These are phyloP conservation scores for Isichthys henryi DNA, from an alignment of 2,113 vertebrate genomes.

Conservation along the genomic window DNA sequence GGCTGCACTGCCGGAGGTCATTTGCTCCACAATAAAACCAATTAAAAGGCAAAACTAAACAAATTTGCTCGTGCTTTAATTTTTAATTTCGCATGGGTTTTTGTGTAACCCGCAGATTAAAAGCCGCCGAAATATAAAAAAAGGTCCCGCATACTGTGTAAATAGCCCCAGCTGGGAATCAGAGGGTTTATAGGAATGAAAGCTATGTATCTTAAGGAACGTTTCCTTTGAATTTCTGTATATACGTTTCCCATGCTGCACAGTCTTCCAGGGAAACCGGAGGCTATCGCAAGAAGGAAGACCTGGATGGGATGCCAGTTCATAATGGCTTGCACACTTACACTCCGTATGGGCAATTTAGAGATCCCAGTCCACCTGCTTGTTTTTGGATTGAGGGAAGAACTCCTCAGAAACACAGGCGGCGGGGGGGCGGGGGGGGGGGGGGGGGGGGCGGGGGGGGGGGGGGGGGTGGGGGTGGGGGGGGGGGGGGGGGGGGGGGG, in stretches of 20 bases:
- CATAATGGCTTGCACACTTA: neutral
- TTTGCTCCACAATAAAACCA: neutral
- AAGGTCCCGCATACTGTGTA: neutral
- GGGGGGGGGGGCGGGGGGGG: too few relatives aligned
- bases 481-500: too few relatives aligned
- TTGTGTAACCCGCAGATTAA: neutral
- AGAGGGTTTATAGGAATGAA: neutral
- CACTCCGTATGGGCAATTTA: neutral
- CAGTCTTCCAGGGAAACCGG: neutral
- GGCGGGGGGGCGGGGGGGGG: too few relatives aligned
- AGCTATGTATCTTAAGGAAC: neutral
- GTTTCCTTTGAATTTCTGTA: neutral
- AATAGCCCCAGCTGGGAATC: neutral
- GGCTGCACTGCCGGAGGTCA: neutral
- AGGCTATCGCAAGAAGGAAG: neutral
- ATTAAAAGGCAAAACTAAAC: neutral
- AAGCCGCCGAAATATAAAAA: neutral
- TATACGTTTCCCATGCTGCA: neutral
- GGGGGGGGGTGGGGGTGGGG: too few relatives aligned
- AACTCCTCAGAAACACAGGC: neutral
- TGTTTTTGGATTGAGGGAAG: neutral
- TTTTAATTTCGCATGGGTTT: neutral
- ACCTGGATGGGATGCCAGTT: neutral
- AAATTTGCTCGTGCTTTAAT: slow-evolving; percentile 8
- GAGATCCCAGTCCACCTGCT: neutral